Evolutionary conservation across 2,888 invertebrate genomes (phyloP), one percentile per base, ranked within the genome.

Genomic region (Malthinus flaveolus): DNA sequence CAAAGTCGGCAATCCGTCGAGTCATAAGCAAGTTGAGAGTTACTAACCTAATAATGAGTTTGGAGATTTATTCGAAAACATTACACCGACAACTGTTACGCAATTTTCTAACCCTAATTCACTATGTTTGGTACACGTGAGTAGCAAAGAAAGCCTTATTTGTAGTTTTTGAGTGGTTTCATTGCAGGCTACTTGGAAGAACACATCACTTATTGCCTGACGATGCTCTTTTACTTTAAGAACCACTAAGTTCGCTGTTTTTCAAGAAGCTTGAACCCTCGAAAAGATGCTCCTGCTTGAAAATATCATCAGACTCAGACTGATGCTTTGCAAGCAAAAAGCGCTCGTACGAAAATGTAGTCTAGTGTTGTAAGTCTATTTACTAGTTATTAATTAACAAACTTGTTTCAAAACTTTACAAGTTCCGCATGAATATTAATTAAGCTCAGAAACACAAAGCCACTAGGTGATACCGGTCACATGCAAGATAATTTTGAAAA

Each of bases 271-370:
- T 96, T 0, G 93, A 94, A 72, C 79, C 82, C 70, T 82, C 85
- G 79, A 93, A 92, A 81, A 80, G 82, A 74, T 11, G 12, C 34
- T n/a, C n/a, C n/a, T 37, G 11, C 11, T 8, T 1, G 10, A 7
- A 8, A 31, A 7, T 11, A 34, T 33, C n/a, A 6, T 23, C 11
- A 7, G 7, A 9, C 10, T 15, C 31, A 10, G n/a, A 45, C 3
- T 11, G 10, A 12, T 5, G 5, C 1, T 33, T 33, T 10, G 32
- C n/a, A 1, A 49, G 75, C 81, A 82, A 82, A 78, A 82, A 91
- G 91, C 90, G 96, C 93, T 95, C 97, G 68, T 98, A 99, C 78
- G 97, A 94, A 3, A 99, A 99, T 79, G 98, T 99, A 13, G 99
- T 99, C 1, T 67, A 65, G 45, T 63, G 66, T 62, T 67, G 54